Conservation (phyloP, 2,888 invertebrate species). For the Drosophila formosana region DNA sequence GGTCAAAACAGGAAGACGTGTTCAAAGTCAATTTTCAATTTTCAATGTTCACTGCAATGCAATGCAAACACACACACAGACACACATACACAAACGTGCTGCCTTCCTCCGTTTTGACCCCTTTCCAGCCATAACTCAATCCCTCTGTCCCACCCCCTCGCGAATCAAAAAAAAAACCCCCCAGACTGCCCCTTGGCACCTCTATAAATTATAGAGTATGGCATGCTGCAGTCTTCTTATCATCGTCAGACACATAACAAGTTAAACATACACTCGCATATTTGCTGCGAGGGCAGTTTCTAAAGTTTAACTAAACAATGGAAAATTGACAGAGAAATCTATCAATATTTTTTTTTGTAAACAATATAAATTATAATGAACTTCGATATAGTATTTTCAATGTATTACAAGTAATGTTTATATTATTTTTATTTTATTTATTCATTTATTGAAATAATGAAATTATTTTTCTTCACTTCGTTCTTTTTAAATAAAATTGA, state of each 20-base stretch:
- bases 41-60: conserved; percentile 36
- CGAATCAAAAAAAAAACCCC: too few species aligned
- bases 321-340: too few species aligned
- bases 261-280: not conserved
- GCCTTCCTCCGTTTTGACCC: conserved; percentile 1
- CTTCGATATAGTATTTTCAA: too few species aligned
- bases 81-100: conserved; percentile 9
- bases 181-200: not conserved
- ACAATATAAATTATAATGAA: too few species aligned
- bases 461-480: too few species aligned
- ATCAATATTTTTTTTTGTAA: too few species aligned
- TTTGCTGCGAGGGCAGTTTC: not conserved
- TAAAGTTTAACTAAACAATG: not conserved
- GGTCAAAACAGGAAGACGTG: conserved; percentile 72
- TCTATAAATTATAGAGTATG: conserved; percentile 11
- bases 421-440: too few species aligned
- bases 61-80: conserved; percentile 9
- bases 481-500: too few species aligned
- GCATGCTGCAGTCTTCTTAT: conserved; percentile 42
- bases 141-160: not conserved
- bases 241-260: conserved; percentile 20
- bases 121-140: not conserved
- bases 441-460: too few species aligned
- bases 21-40: conserved; percentile 57
- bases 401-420: too few species aligned